Evolutionary conservation across 1,140 invertebrate genomes (phyloP).

Genomic region (Brachionus sp.): DNA sequence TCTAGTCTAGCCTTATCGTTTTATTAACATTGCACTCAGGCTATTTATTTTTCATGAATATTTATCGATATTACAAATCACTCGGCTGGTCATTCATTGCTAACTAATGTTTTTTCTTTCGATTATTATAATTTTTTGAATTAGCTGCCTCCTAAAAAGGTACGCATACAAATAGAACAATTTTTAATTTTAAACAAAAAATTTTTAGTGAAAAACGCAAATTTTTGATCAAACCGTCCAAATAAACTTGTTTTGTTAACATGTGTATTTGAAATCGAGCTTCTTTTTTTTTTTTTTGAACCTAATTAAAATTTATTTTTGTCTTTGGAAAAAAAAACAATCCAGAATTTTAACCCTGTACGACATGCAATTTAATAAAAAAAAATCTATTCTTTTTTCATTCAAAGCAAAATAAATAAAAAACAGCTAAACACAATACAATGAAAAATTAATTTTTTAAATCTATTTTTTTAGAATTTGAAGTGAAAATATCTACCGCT

Average conservation of each 20-base stretch:
- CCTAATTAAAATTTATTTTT: neutral
- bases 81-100: conserved; percentile 18
- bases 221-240: neutral
- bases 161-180: neutral
- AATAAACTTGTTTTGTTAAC: neutral
- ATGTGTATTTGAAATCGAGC: neutral
- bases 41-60: conserved; percentile 38
- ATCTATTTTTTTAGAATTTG: neutral
- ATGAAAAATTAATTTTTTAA: too few species aligned
- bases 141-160: neutral
- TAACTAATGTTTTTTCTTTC: neutral
- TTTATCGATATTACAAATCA: conserved; percentile 34
- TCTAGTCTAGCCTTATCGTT: conserved; percentile 40
- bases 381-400: too few species aligned
- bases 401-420: too few species aligned
- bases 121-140: neutral
- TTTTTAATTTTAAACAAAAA: neutral
- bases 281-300: neutral
- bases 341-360: too few species aligned
- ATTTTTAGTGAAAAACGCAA: neutral
- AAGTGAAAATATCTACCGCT: too few species aligned
- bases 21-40: conserved; percentile 35
- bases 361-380: too few species aligned
- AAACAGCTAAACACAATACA: too few species aligned
- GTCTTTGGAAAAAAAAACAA: neutral